Conservation (phyloP, 2,113 vertebrate species). For the Oncorhynchus masou region DNA sequence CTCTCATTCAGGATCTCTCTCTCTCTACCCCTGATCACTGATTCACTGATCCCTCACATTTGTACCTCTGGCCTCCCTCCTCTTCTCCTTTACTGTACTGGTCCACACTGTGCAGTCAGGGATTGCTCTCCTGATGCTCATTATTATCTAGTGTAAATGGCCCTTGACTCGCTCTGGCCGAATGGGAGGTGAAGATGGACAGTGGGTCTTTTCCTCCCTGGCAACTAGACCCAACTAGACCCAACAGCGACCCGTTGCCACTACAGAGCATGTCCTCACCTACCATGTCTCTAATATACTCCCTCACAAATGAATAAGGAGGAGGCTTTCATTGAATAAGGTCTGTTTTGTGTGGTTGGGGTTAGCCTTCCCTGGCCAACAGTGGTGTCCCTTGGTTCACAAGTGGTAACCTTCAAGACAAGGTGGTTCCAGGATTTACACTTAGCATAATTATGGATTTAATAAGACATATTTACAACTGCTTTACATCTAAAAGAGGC, state of each 20-base stretch:
- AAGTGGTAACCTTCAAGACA: constrained; percentile 38
- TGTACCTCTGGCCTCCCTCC: not conserved
- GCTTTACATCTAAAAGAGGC: constrained; percentile 51
- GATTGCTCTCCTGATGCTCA: constrained; percentile 54
- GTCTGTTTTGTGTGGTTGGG: not conserved
- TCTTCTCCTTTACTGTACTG: constrained; percentile 35
- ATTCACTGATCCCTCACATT: no score
- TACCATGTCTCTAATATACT: not conserved
- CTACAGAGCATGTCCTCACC: not conserved
- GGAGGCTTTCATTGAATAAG: not conserved
- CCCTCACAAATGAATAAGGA: not conserved
- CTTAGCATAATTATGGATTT: constrained; percentile 57
- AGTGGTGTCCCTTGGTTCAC: constrained; percentile 20
- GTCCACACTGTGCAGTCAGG: constrained; percentile 42
- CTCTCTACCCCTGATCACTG: no score
- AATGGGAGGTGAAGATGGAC: constrained; percentile 46
- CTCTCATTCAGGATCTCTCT: no score
- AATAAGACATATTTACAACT: constrained; percentile 44
- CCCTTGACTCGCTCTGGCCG: constrained; percentile 55
- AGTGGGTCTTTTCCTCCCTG: constrained; percentile 32
- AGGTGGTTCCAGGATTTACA: constrained; percentile 58
- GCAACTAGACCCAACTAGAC: constrained; percentile 12
- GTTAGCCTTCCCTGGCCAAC: not conserved
- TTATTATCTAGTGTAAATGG: constrained; percentile 63
- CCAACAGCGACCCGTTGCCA: not conserved